Conservation (phyloP, 2,113 vertebrate genomes). For the Sorex araneus region DNA sequence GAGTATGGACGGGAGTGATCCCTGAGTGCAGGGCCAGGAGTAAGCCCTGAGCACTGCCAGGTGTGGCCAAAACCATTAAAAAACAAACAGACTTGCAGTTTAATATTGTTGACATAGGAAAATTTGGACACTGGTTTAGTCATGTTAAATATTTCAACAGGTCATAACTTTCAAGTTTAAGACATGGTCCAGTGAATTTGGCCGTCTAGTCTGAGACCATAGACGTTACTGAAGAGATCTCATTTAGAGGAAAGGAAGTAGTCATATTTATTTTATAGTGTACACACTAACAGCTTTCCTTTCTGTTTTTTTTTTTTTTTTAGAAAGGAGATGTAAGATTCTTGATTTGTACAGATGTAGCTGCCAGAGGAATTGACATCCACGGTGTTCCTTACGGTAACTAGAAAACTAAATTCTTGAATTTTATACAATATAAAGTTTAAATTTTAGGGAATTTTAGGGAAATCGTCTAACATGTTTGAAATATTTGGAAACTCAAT, state of each 20-base stretch:
- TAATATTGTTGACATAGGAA: conserved; percentile 25
- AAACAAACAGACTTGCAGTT: neutral
- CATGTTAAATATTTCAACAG: conserved; percentile 25
- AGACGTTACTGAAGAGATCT: neutral
- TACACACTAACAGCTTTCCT: neutral
- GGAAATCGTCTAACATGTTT: neutral
- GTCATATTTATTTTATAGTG: neutral
- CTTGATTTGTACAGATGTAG: conserved; percentile 98
- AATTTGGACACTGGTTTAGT: neutral
- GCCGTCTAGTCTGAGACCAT: neutral
- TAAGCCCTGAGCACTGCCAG: too few relatives aligned
- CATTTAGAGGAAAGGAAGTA: neutral
- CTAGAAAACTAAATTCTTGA: neutral
- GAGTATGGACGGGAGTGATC: too few relatives aligned
- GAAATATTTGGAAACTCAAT: neutral
- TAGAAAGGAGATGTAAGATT: conserved; percentile 96
- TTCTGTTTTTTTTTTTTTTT: neutral
- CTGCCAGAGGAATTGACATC: conserved; percentile 98
- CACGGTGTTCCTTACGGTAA: conserved; percentile 97
- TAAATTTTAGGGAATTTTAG: neutral
- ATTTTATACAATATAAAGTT: neutral
- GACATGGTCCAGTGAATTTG: neutral
- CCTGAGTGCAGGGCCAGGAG: neutral
- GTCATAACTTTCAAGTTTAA: conserved; percentile 7
- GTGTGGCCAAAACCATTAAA: too few relatives aligned